Evolutionary conservation across 2,888 invertebrate species (phyloP).

Genomic region (Heliconius hortense): DNA sequence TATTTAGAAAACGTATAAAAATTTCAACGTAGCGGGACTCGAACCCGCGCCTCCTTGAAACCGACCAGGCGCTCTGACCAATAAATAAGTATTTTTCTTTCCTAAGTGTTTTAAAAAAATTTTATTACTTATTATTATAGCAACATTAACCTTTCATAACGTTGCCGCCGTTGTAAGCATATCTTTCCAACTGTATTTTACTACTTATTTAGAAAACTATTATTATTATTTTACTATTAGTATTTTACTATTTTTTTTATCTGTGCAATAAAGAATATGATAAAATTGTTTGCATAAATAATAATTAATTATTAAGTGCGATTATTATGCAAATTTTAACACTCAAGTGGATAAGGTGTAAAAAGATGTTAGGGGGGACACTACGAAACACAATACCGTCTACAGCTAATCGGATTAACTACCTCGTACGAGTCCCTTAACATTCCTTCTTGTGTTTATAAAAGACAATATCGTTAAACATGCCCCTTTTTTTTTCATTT

Average conservation of each 20-base stretch:
- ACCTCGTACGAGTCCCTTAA: constrained; percentile 7
- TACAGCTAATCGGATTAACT: constrained; percentile 37
- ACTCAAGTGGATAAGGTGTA: constrained; percentile 9
- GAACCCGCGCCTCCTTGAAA: no score
- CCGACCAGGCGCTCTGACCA: no score
- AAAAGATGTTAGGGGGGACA: constrained; percentile 17
- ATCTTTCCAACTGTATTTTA: no score
- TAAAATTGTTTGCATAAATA: constrained; percentile 6
- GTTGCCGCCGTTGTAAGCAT: not conserved
- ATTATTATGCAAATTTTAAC: constrained; percentile 25
- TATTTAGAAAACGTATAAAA: no score
- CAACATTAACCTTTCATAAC: not conserved
- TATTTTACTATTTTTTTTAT: no score
- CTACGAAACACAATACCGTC: constrained; percentile 32
- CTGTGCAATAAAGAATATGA: no score
- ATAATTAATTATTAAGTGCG: constrained; percentile 14
- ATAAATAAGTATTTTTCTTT: no score
- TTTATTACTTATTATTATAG: not conserved
- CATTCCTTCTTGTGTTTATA: not conserved
- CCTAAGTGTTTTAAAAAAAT: no score
- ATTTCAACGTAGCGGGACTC: no score
- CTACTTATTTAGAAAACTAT: no score
- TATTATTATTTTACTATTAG: no score
- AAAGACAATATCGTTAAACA: not conserved
- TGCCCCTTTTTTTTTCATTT: not conserved